Conservation (phyloP, 2,113 vertebrate species). For the Phocoena sinus region DNA sequence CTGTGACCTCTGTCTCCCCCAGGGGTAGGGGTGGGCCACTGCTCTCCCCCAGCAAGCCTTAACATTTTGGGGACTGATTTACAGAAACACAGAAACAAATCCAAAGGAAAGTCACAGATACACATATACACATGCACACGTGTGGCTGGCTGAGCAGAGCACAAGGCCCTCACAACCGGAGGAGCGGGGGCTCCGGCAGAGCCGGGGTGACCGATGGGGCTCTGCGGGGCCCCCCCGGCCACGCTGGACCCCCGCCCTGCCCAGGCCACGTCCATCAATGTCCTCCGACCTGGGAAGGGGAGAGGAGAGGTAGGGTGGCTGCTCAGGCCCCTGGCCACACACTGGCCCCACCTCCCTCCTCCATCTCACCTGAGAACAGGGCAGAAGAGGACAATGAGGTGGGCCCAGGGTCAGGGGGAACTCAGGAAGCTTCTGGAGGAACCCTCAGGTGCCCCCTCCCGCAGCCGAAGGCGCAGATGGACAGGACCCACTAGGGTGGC, state of each 20-base stretch:
- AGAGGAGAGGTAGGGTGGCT: too few relatives aligned
- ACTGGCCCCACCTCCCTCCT: too few relatives aligned
- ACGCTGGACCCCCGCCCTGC: rapidly evolving
- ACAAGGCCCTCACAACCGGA: background rate
- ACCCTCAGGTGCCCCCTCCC: background rate
- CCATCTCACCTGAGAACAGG: background rate
- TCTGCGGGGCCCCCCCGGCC: background rate
- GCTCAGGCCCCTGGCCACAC: background rate
- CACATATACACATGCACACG: conserved; percentile 52
- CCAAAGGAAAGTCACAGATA: conserved; percentile 37
- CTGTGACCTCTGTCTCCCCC: background rate
- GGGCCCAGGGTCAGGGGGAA: background rate
- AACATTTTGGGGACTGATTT: background rate
- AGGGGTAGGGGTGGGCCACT: background rate
- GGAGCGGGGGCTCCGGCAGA: background rate
- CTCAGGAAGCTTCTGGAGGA: background rate
- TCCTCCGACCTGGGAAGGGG: background rate
- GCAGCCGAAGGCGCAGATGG: rapidly evolving
- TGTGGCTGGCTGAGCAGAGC: rapidly evolving
- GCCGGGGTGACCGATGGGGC: background rate
- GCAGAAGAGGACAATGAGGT: background rate
- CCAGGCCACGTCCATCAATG: rapidly evolving
- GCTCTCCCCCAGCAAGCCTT: background rate
- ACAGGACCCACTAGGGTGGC: background rate
- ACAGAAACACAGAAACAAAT: background rate